phyloP scores from a whole-genome alignment of 2,888 invertebrate genomes.

The Anarsia innoxiella region DNA sequence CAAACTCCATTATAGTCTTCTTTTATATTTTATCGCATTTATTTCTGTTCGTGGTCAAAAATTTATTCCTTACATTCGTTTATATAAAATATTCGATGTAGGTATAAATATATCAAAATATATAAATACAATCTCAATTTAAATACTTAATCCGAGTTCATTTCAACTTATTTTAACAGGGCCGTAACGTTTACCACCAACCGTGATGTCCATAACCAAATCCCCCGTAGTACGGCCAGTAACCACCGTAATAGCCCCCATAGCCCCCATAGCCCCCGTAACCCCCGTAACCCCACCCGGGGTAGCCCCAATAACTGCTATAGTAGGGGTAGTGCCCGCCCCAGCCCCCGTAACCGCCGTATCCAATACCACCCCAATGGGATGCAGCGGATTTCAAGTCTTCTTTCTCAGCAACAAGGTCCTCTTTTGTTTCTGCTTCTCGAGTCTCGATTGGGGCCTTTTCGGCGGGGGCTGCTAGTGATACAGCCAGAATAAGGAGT shows the following conservation, averaged over 20 bases:
- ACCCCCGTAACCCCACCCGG: slow-evolving; percentile 26
- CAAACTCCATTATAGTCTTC: no score
- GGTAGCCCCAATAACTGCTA: slow-evolving; percentile 26
- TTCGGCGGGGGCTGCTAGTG: slow-evolving; percentile 45
- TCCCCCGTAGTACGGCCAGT: slow-evolving; percentile 26
- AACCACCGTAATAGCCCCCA: slow-evolving; percentile 26
- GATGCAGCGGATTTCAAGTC: slow-evolving; percentile 62
- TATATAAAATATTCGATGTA: no score
- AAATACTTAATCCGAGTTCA: no score
- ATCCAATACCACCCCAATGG: slow-evolving; percentile 43
- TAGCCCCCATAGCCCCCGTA: slow-evolving; percentile 26
- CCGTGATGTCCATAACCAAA: slow-evolving; percentile 25
- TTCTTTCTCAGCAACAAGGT: slow-evolving; percentile 37
- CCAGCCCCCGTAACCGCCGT: slow-evolving; percentile 24
- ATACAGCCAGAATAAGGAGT: slow-evolving; percentile 36
- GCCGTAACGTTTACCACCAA: slow-evolving; percentile 17
- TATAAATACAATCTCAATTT: no score
- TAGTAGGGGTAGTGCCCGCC: slow-evolving; percentile 28
- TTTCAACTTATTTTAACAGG: no score
- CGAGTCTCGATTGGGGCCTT: slow-evolving; percentile 24
- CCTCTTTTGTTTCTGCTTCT: slow-evolving; percentile 19
- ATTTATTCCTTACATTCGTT: no score
- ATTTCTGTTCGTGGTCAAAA: no score
- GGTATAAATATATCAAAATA: no score
- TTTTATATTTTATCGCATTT: no score